These are phyloP conservation scores for Diabrotica balteata DNA, from an alignment of 2,888 invertebrate genomes.

Conservation along the genomic window DNA sequence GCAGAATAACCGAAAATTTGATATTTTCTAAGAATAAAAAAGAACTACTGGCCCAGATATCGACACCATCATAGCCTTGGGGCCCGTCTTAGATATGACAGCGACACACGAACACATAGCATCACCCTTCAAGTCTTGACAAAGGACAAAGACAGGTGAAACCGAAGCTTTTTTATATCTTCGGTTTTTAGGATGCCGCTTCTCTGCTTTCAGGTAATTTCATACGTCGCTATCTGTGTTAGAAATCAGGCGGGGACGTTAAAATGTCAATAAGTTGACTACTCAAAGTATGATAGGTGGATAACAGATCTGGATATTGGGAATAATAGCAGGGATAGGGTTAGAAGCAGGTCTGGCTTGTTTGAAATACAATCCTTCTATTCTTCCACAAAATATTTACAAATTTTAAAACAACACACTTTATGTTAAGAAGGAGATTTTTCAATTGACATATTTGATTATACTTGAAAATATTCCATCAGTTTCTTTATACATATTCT, in stretches of 20 bases:
- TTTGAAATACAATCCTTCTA: no score
- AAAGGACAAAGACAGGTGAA: constrained; percentile 56
- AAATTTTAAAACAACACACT: no score
- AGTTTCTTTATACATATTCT: no score
- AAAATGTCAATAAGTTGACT: constrained; percentile 60
- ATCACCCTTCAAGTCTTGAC: constrained; percentile 47
- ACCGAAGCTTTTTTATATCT: constrained; percentile 55
- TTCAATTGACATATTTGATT: no score
- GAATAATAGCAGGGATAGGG: constrained; percentile 16
- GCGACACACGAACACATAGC: constrained; percentile 28
- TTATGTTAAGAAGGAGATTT: no score
- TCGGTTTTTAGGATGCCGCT: constrained; percentile 37
- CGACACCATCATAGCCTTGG: constrained; percentile 36
- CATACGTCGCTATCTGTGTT: constrained; percentile 59
- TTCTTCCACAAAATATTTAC: no score
- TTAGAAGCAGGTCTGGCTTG: constrained; percentile 2
- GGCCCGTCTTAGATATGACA: constrained; percentile 20
- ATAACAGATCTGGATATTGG: constrained; percentile 33
- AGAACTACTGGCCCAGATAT: constrained; percentile 39
- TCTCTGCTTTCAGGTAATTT: constrained; percentile 54
- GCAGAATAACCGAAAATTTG: background rate
- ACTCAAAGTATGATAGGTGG: constrained; percentile 38
- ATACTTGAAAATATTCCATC: no score
- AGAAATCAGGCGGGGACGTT: constrained; percentile 58
- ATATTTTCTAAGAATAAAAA: constrained; percentile 29